These are phyloP conservation scores for Phaethon lepturus DNA, from an alignment of 2,113 vertebrate species.

Conservation along the genomic window DNA sequence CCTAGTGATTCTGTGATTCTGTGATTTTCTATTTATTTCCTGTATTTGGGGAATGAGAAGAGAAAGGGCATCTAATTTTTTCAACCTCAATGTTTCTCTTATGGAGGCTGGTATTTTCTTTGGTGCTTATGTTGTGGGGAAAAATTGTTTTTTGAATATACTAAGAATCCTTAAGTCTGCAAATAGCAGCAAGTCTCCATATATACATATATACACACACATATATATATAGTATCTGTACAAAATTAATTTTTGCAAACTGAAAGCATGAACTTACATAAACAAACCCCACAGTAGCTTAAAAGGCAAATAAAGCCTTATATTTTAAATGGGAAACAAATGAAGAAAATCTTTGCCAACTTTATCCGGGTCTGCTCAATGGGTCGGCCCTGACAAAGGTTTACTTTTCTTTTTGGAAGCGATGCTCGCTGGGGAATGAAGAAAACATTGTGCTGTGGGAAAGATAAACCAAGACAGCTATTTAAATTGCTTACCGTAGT, in stretches of 20 bases:
- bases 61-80: background rate
- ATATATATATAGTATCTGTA: background rate
- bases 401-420: background rate
- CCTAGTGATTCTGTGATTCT: too few relatives aligned
- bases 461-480: slow-evolving; percentile 7
- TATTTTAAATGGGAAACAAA: background rate
- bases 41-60: background rate
- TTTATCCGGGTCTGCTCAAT: background rate
- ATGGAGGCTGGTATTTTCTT: background rate
- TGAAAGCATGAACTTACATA: background rate
- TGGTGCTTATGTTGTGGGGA: background rate
- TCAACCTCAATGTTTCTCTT: background rate
- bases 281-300: background rate
- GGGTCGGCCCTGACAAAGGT: background rate
- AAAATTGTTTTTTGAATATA: background rate
- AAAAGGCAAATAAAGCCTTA: background rate
- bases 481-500: background rate
- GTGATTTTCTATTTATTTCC: too few relatives aligned
- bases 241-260: background rate
- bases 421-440: background rate
- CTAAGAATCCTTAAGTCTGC: background rate
- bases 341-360: background rate
- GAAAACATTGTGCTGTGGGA: background rate
- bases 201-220: too few relatives aligned
- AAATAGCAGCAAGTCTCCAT: background rate